These are phyloP conservation scores for Cotesia typhae DNA, from an alignment of 1,140 invertebrate species.

Conservation along the genomic window DNA sequence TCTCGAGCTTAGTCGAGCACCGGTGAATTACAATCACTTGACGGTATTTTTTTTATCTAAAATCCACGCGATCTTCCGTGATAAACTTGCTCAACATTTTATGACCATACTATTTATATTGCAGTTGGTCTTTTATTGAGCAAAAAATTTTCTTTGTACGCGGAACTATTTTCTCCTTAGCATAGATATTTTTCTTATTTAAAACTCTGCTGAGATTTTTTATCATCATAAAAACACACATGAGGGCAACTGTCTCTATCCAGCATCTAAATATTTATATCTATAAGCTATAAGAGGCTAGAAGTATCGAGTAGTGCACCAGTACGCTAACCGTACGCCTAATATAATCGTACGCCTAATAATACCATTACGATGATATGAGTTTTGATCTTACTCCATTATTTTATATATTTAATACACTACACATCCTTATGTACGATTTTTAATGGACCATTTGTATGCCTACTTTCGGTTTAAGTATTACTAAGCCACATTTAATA, in stretches of 20 bases:
- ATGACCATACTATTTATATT: constrained; percentile 8
- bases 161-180: constrained; percentile 12
- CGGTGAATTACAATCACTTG: constrained; percentile 22
- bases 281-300: not conserved
- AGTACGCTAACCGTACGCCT: constrained; percentile 47
- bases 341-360: no score
- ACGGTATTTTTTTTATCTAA: constrained; percentile 20
- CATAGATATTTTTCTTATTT: not conserved
- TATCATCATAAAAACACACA: no score
- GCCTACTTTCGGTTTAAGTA: constrained; percentile 37
- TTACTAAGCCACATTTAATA: constrained; percentile 3
- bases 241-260: constrained; percentile 29
- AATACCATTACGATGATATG: constrained; percentile 56
- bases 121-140: constrained; percentile 14
- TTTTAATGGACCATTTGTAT: constrained; percentile 48
- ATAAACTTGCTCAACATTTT: constrained; percentile 27
- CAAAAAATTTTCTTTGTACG: constrained; percentile 25
- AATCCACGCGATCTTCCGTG: constrained; percentile 16
- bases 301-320: no score
- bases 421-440: constrained; percentile 37
- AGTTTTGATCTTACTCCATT: constrained; percentile 54
- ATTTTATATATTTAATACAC: not conserved
- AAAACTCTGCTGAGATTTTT: no score
- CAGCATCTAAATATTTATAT: constrained; percentile 1
- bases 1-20: not conserved